Base-by-base conservation (phyloP, 1,140 invertebrate species). In the Drosophila kikkawai region DNA sequence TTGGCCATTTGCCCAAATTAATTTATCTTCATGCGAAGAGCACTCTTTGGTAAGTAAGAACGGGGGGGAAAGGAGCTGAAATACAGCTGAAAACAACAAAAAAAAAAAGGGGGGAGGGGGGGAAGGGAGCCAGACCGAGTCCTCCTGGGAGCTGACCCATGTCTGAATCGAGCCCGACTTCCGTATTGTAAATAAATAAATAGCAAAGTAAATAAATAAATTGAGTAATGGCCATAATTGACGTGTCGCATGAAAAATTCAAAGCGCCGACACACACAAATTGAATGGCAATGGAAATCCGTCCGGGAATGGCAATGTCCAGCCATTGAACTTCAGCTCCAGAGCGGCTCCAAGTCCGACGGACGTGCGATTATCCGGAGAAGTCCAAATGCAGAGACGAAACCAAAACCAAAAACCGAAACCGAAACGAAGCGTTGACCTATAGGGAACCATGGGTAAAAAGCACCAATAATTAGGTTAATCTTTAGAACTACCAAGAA, bases 181-280 rank as follows among this genome's bases (percentile, higher is more conserved):
- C 69, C 68, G 19, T 50, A 60, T 45, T 59, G 55, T 86, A 86
- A 87, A 86, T 86, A 76, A 86, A 73, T 82, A 71, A 85, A 77
- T 71, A 56, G 56, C 36, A 55, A 79, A 85, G 84, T 82, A 90
- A 85, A 85, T 90, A 90, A 90, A 75, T 80, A 79, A 88, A 88
- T 84, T 88, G 80, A 90, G 81, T 90, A 90, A 90, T 90, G 67
- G 79, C 86, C 66, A 82, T 90, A 85, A 90, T 85, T 85, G 85
- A 90, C 78, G 59, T 73, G 84, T 64, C 77, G 47, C 53, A 80
- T 75, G 65, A 78, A 82, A 82, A 80, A 80, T 79, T 61, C 76
- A 79, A 79, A 78, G 75, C 56, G 75, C 65, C 65, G 57, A 78
- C 75, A 77, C 68, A 69, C 70, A 73, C 68, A 73, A 77, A 77